phyloP scores from a whole-genome alignment of 2,797 vertebrate genomes.

The Scleropages formosus region DNA sequence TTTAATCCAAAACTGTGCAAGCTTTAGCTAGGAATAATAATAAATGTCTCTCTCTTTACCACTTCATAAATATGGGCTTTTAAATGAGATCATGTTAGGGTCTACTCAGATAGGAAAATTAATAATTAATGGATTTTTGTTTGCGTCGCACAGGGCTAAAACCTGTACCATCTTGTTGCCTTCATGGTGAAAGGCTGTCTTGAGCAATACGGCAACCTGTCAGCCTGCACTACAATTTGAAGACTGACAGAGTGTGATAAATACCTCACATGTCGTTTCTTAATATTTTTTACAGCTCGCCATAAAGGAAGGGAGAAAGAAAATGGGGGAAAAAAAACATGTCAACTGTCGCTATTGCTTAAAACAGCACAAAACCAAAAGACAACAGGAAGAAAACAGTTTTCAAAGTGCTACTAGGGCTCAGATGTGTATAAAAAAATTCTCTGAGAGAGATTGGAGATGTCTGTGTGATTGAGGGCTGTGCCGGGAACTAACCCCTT shows the following conservation, averaged over 20 bases:
- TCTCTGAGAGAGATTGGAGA: background rate
- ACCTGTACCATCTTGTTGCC: slow-evolving; percentile 24
- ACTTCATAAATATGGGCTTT: slow-evolving; percentile 18
- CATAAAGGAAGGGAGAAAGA: background rate
- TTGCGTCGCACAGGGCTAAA: background rate
- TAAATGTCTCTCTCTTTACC: background rate
- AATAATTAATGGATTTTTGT: slow-evolving; percentile 15
- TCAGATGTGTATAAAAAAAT: slow-evolving; percentile 8
- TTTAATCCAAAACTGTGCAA: slow-evolving; percentile 19
- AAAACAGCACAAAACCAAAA: background rate
- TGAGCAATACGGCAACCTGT: background rate
- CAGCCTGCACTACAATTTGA: background rate
- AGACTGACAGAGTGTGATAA: background rate
- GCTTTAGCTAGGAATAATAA: slow-evolving; percentile 6
- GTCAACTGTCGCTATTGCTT: background rate
- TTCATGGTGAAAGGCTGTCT: background rate
- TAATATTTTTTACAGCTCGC: background rate
- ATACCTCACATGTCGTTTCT: background rate
- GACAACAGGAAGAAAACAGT: background rate
- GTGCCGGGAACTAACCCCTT: background rate
- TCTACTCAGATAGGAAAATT: slow-evolving; percentile 6
- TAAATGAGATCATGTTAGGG: background rate
- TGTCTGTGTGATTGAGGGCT: slow-evolving; percentile 8
- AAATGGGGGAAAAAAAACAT: background rate
- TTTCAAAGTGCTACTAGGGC: background rate